Conservation (phyloP, 2,797 vertebrate genomes). For the Gallinago nigripennis region DNA sequence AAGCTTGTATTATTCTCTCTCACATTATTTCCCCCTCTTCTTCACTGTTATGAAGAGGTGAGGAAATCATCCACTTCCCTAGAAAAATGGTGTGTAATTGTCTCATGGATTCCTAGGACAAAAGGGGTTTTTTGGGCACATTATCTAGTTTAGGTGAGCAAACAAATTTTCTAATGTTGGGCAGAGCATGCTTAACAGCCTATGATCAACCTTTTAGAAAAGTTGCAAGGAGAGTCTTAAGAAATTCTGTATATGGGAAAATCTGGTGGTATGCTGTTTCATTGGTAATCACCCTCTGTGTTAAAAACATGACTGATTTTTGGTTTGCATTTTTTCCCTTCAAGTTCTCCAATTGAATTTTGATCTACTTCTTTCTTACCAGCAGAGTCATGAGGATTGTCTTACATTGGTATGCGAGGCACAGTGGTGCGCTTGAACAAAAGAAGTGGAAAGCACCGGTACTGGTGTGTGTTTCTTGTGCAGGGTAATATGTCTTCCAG, state of each 20-base stretch:
- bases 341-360: not conserved
- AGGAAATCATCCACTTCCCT: not conserved
- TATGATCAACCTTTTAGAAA: not conserved
- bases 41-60: not conserved
- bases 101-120: not conserved
- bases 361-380: not conserved
- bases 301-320: not conserved
- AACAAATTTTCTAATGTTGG: not conserved
- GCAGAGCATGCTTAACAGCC: not conserved
- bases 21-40: fast-evolving
- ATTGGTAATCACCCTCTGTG: not conserved
- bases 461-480: not conserved
- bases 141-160: not conserved
- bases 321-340: fast-evolving
- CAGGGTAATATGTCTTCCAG: not conserved
- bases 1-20: not conserved
- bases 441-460: not conserved
- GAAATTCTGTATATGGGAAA: not conserved
- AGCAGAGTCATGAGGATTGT: not conserved
- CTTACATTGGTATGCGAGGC: fast-evolving
- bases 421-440: not conserved
- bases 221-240: not conserved
- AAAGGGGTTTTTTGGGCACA: not conserved
- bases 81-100: not conserved
- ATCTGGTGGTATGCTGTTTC: not conserved